Evolutionary conservation across 1,140 invertebrate genomes (phyloP), one percentile per base, ranked within the genome.

Genomic region (Proctacanthus coquilletti): DNA sequence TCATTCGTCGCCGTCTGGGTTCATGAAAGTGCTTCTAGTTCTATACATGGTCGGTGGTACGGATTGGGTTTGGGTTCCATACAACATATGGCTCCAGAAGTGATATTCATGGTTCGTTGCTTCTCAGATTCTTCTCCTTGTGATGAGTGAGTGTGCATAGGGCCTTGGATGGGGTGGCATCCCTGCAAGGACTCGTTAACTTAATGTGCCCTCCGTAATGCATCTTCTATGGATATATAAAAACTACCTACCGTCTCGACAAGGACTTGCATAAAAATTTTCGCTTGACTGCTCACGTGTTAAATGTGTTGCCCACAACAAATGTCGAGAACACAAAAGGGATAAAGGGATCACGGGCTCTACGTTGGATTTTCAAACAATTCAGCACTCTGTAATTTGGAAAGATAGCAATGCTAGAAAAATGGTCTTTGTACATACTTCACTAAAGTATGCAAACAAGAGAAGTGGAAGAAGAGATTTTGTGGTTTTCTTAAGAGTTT

Each of bases 221-320:
- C n/a, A 9, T 13, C 13, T 27, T 13, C 23, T 27, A 27, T 13
- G 23, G 8, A 9, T 27, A 13, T 27, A 8, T 27, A 27, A 8
- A 8, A 13, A 27, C 13, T 27, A 27, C 23, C 23, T 8, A 27
- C n/a, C n/a, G n/a, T n/a, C n/a, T 8, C 13, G 23, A 8, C 23
- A 13, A 27, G 23, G 8, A 27, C 23, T 27, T 27, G 8, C 13
- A 27, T 13, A n/a, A 27, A 8, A 27, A 27, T 27, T 27, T 13
- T 9, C 23, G 23, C 8, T 27, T 27, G 23, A 27, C 23, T 27
- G 23, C 23, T 27, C 23, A 27, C 23, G 23, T 27, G 23, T 27
- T 9, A 27, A 27, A 27, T 27, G 23, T 27, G 23, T 27, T 27
- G 23, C 23, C 23, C 23, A 27, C 23, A 27, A 27, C 23, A 27